Evolutionary conservation across 1,140 invertebrate species (phyloP), one percentile per base, ranked within the genome.

Genomic region (Coenobita brevimanus): DNA sequence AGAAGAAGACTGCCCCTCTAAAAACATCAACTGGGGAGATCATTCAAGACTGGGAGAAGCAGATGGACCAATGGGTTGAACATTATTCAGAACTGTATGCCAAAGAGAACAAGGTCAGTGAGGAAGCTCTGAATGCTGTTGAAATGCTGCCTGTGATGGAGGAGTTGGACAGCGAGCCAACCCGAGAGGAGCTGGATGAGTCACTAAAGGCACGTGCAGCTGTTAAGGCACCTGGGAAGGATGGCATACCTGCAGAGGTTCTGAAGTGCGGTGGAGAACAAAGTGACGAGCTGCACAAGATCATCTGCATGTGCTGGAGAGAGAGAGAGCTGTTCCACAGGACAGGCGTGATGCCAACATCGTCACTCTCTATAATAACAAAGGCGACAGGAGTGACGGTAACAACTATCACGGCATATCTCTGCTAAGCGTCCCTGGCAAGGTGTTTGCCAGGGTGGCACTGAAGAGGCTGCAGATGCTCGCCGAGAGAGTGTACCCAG

Each of bases 391-490:
- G n/a, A 85, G 69, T 43, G 73, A 82, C 30, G 82, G 83, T 46
- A 85, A 85, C 43, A 85, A 80, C 33, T 75, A 82, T 41, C 27
- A 43, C 2, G 69, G 71, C 71, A 85, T 85, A 13, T 85, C 83
- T 43, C 71, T 69, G 3, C 36, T 85, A 15, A 85, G 69, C 83
- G 36, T 50, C 46, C 8, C 78, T 41, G 69, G 67, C 64, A 85
- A 82, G 33, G 3, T 27, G 6, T 85, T 54, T 67, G 69, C 83
- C 10, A 38, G 69, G 27, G 83, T 78, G 17, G 24, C 33, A 4
- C 24, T 69, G 8, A 8, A 21, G 2, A 13, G 62, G 8, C 62
- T 83, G 60, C 81, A 79, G 62, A 69, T 71, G 36, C 62, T 79
- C 6, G 30, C 81, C 1, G 54, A 78, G 10, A 3, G 36, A 1